phyloP scores from a whole-genome alignment of 2,113 vertebrate species.

The Alouatta palliata region DNA sequence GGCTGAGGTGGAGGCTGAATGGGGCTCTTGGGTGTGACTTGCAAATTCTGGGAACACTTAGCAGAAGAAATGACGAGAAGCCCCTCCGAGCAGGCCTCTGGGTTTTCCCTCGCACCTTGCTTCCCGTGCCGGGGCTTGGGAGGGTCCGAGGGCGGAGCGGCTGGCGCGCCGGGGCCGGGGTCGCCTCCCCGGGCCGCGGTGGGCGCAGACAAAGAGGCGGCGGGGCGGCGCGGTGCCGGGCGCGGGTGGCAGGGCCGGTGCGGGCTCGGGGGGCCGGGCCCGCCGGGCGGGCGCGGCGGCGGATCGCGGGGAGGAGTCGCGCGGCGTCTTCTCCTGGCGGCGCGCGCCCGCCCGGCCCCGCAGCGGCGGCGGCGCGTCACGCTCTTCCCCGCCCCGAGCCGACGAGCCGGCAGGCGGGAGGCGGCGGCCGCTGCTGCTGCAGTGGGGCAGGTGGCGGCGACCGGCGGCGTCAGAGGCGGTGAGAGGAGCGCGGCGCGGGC shows the following conservation, averaged over 20 bases:
- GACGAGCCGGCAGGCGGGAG: constrained; percentile 58
- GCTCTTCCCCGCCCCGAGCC: constrained; percentile 38
- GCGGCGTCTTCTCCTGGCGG: constrained; percentile 26
- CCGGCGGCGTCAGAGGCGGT: constrained; percentile 55
- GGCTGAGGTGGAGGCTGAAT: background rate
- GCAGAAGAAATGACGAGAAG: background rate
- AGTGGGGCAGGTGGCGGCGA: constrained; percentile 65
- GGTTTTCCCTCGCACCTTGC: background rate
- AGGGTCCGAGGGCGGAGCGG: background rate
- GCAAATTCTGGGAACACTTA: constrained; percentile 30
- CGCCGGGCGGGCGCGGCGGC: background rate
- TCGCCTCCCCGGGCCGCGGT: background rate
- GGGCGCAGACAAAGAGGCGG: background rate
- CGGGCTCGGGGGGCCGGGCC: background rate
- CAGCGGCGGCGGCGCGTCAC: constrained; percentile 63
- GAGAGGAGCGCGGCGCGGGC: constrained; percentile 29
- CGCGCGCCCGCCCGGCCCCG: constrained; percentile 45
- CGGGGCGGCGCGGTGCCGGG: background rate
- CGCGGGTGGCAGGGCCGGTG: too few species aligned
- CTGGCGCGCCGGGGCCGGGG: background rate
- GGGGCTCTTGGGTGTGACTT: background rate
- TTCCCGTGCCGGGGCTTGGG: too few species aligned
- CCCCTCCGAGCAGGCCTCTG: background rate
- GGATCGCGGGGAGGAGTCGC: constrained; percentile 54
- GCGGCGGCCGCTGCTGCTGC: constrained; percentile 54